Conservation (phyloP, 2,888 invertebrate species). For the Macrosoma leucophasiata region DNA sequence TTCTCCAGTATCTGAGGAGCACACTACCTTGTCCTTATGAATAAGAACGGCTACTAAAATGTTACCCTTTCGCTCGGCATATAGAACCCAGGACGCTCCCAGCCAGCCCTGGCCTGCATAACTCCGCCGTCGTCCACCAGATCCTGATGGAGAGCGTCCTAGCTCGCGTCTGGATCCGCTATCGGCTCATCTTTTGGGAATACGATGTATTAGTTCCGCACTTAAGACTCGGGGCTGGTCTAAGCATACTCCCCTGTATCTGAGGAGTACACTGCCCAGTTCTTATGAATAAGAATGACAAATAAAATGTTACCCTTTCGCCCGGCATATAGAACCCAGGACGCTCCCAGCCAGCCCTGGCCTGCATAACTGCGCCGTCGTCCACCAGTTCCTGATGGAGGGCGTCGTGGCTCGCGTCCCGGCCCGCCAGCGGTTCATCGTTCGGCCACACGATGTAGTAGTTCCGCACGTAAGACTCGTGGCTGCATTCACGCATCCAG, state of each 20-base stretch:
- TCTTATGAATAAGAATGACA: too few species aligned
- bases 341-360: conserved; percentile 91
- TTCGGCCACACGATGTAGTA: conserved; percentile 86
- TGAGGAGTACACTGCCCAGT: too few species aligned
- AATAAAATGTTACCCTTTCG: conserved; percentile 6
- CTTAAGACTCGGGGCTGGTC: too few species aligned
- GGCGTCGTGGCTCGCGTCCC: conserved; percentile 73
- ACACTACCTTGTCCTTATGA: too few species aligned
- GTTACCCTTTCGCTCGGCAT: conserved; percentile 59
- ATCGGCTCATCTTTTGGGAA: conserved; percentile 90
- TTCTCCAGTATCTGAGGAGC: too few species aligned
- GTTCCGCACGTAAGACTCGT: conserved; percentile 90
- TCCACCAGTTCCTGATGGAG: conserved; percentile 78
- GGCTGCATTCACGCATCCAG: conserved; percentile 89
- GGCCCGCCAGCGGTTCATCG: conserved; percentile 88
- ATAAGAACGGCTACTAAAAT: too few species aligned
- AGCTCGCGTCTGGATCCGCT: conserved; percentile 80
- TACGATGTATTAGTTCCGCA: conserved; percentile 80
- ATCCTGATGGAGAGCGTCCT: conserved; percentile 72
- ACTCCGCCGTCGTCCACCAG: conserved; percentile 86
- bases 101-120: conserved; percentile 91
- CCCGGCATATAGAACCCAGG: conserved; percentile 87
- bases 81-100: conserved; percentile 93
- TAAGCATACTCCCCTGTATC: too few species aligned
- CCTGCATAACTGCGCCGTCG: conserved; percentile 91